Evolutionary conservation across 2,888 invertebrate species (phyloP).

Genomic region (Amaurobius ferox): DNA sequence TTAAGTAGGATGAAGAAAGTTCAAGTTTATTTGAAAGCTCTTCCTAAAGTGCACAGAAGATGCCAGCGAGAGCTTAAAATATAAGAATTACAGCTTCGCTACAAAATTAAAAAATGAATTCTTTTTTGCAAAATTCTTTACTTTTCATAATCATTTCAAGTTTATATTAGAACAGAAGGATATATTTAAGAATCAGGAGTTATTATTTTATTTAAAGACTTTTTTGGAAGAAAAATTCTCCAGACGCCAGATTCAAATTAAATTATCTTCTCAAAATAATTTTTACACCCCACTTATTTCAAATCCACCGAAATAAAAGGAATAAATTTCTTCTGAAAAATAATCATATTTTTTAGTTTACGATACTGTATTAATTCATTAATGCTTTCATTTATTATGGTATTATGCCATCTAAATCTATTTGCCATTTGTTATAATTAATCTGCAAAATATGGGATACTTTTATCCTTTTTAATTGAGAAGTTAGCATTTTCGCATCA

Average conservation of each 20-base stretch:
- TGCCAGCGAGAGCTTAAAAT: slow-evolving; percentile 40
- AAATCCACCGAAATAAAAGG: not conserved
- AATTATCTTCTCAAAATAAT: slow-evolving; percentile 1
- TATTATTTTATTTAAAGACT: slow-evolving; percentile 4
- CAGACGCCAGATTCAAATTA: not conserved
- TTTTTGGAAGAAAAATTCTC: not conserved
- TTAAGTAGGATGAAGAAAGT: slow-evolving; percentile 61
- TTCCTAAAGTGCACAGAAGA: slow-evolving; percentile 25
- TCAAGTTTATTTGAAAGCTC: slow-evolving; percentile 63
- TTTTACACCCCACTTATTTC: slow-evolving; percentile 5
- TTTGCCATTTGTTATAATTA: not conserved
- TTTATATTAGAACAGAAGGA: not conserved
- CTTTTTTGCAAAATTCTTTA: slow-evolving; percentile 1
- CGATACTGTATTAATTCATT: not conserved
- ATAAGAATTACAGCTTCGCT: slow-evolving; percentile 17
- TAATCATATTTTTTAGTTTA: too few relatives aligned
- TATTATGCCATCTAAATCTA: not conserved
- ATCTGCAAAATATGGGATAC: not conserved
- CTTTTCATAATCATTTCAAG: slow-evolving; percentile 2
- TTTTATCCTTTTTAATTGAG: not conserved
- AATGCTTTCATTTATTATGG: not conserved
- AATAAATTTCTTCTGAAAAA: not conserved
- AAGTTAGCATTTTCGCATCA: not conserved
- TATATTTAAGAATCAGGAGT: not conserved
- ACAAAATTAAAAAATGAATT: slow-evolving; percentile 38